Evolutionary conservation across 2,113 vertebrate genomes (phyloP), one percentile per base, ranked within the genome.

Genomic region (Colius striatus): DNA sequence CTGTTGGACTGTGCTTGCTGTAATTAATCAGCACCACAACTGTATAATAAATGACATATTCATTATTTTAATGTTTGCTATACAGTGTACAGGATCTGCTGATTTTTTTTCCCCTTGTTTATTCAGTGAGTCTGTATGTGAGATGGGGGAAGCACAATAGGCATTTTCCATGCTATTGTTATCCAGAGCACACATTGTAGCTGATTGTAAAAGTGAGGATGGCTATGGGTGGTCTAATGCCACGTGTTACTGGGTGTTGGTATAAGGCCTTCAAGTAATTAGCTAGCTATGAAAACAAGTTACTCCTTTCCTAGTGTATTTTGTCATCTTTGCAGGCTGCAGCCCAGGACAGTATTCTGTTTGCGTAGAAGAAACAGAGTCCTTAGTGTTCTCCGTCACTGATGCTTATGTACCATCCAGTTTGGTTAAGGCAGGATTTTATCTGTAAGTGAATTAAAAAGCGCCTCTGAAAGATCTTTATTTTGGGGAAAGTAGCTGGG

Each of bases 361-460:
- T 74, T 32, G 34, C 74, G 65, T 47, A 85, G 75, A 71, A 86
- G 61, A 68, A 89, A 90, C 66, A 88, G 80, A 58, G 48, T 90
- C 53, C 85, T 74, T 36, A 93, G 76, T 94, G 85, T 95, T 92
- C 68, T 73, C 80, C 2, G 1, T 74, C 29, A 47, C 67, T 80
- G 87, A 76, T 95, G 53, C 68, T 94, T 80, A 47, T 60, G 81
- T 57, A 34, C 38, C 79, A 88, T 76, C 27, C 78, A 25, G 30
- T 92, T 90, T 84, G 63, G 60, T 71, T 60, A 74, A 71, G 57
- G 75, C 92, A 93, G 57, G 72, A 73, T 95, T 95, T 94, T 92
- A 88, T 94, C 71, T 87, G 58, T 84, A 87, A 83, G 77, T 83
- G 63, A 94, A 89, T 79, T 89, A 54, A 48, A 48, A 92, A 94